Base-by-base conservation (phyloP, 2,888 invertebrate genomes). In the Psylliodes chrysocephalus region DNA sequence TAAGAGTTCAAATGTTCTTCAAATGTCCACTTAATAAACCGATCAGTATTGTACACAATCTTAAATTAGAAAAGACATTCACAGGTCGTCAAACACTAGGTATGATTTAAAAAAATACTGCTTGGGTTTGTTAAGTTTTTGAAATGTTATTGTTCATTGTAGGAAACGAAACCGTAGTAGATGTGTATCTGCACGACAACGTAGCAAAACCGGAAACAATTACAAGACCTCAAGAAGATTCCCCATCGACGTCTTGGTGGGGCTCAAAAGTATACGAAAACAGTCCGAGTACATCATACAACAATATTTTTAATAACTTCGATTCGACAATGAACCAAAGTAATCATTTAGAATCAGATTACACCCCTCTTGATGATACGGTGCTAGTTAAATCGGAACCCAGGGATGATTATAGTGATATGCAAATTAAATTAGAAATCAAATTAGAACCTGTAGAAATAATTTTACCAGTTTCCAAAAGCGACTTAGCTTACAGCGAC, bases 71-170 rank as follows among this genome's bases (percentile, higher is more conserved):
- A 81, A 86, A 91, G 68, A 90, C 91, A 22, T 91, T 90, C 76
- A 92, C 93, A 0, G 95, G 95, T 1, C 80, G 94, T 63, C 94
- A 95, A 83, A 94, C 92, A 0, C 83, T 94, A 72, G 92, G 91
- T 89, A 74, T n/a, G n/a, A n/a, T n/a, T n/a, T n/a, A n/a, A n/a
- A n/a, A n/a, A n/a, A n/a, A n/a, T n/a, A n/a, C n/a, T n/a, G n/a
- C n/a, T n/a, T n/a, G n/a, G 78, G 76, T 72, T 6, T 28, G 5
- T 40, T 60, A 25, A 22, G 53, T 17, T 22, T 8, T 28, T n/a
- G n/a, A n/a, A n/a, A n/a, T n/a, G n/a, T n/a, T n/a, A n/a, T n/a
- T n/a, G n/a, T n/a, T n/a, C n/a, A n/a, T n/a, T n/a, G 10, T 81
- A 89, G 93, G 94, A 40, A 89, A 91, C 8, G 95, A 95, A 84